Evolutionary conservation across 1,140 invertebrate species (phyloP).

Genomic region (Papilio polyxenes): DNA sequence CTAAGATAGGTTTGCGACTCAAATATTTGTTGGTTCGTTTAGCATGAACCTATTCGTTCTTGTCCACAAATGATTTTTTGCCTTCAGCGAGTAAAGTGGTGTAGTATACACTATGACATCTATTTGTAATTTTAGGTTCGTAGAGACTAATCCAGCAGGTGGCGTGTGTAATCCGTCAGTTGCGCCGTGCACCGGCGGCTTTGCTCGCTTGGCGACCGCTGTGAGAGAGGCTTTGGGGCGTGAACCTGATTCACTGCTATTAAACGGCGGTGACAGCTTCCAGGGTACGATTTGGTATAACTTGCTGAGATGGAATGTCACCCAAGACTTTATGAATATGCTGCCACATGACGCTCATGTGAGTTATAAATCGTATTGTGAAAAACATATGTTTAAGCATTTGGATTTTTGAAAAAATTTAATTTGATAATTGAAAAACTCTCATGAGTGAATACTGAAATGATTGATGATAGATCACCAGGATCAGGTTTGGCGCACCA

Average conservation of each 20-base stretch:
- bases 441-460: too few relatives aligned
- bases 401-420: too few relatives aligned
- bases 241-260: constrained; percentile 82
- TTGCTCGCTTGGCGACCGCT: constrained; percentile 82
- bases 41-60: too few relatives aligned
- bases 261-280: constrained; percentile 89
- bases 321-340: constrained; percentile 86
- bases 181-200: constrained; percentile 83
- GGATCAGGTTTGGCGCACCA: too few relatives aligned
- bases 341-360: constrained; percentile 88
- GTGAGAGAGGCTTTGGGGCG: constrained; percentile 77
- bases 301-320: constrained; percentile 84
- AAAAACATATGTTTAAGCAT: too few relatives aligned
- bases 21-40: too few relatives aligned
- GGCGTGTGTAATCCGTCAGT: constrained; percentile 78
- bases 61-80: too few relatives aligned
- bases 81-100: too few relatives aligned
- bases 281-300: constrained; percentile 91
- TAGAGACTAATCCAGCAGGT: constrained; percentile 82
- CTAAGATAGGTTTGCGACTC: too few relatives aligned
- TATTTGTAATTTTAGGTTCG: constrained; percentile 76
- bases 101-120: not conserved
- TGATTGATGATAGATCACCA: too few relatives aligned
- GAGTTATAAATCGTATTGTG: constrained; percentile 54
- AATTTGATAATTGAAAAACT: too few relatives aligned